phyloP scores from a whole-genome alignment of 2,797 vertebrate species.

The Microtus californicus region DNA sequence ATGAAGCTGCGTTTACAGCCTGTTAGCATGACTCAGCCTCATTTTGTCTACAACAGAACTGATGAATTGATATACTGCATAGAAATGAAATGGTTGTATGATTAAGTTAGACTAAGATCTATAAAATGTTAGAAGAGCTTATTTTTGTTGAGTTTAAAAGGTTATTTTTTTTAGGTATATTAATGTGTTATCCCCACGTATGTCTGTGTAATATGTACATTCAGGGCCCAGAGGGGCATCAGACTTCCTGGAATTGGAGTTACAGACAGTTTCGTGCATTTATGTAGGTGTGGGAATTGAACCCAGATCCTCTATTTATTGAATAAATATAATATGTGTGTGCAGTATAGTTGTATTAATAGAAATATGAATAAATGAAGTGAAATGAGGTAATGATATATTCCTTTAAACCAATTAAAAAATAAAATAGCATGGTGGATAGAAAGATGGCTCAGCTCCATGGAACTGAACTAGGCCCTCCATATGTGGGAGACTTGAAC shows the following conservation, averaged over 20 bases:
- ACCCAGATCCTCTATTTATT: neutral
- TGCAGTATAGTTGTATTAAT: neutral
- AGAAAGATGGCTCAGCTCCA: neutral
- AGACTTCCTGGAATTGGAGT: neutral
- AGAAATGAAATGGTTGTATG: too few species aligned
- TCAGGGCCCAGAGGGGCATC: neutral
- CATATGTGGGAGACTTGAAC: too few species aligned
- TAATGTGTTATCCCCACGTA: neutral
- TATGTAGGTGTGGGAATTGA: neutral
- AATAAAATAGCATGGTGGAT: neutral
- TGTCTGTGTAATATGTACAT: neutral
- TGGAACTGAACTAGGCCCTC: too few species aligned
- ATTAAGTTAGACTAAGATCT: too few species aligned
- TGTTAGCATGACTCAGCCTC: neutral
- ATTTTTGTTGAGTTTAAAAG: neutral
- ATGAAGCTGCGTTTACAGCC: neutral
- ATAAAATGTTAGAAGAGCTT: neutral
- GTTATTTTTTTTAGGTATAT: neutral
- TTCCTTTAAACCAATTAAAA: neutral
- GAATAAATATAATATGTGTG: neutral
- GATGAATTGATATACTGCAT: too few species aligned
- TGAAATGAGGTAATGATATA: neutral
- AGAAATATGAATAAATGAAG: neutral
- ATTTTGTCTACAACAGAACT: neutral
- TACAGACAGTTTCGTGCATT: neutral